phyloP scores from a whole-genome alignment of 2,888 invertebrate genomes.

The Tridacna crocea region DNA sequence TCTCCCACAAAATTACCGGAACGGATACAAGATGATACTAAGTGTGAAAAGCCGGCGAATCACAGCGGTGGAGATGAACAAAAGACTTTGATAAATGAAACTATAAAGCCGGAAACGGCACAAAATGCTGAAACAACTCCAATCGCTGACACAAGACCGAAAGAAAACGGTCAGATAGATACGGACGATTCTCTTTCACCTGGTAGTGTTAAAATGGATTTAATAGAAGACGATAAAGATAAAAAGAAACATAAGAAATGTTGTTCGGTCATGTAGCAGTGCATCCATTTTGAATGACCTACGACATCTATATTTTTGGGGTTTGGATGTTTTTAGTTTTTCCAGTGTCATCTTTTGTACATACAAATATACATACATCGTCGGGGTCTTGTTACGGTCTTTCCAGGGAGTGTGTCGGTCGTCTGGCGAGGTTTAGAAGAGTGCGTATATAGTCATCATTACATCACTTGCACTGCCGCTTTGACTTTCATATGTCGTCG shows the following conservation, averaged over 20 bases:
- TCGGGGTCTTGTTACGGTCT: slow-evolving; percentile 12
- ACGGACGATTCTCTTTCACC: slow-evolving; percentile 67
- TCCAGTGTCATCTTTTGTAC: slow-evolving; percentile 20
- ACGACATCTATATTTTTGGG: not conserved
- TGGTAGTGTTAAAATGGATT: slow-evolving; percentile 62
- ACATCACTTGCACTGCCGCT: not conserved
- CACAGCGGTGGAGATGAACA: slow-evolving; percentile 18
- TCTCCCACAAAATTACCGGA: slow-evolving; percentile 9
- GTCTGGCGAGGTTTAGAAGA: not conserved
- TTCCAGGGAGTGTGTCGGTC: not conserved
- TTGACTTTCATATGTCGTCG: slow-evolving; percentile 2
- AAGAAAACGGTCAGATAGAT: slow-evolving; percentile 71
- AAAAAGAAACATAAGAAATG: slow-evolving; percentile 78
- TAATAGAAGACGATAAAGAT: slow-evolving; percentile 66
- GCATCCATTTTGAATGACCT: slow-evolving; percentile 2
- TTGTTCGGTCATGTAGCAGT: slow-evolving; percentile 72
- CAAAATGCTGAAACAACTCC: slow-evolving; percentile 29
- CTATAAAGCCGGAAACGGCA: slow-evolving; percentile 53
- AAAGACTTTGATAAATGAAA: slow-evolving; percentile 52
- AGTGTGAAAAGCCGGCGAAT: slow-evolving; percentile 22
- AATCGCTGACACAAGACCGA: slow-evolving; percentile 54
- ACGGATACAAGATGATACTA: not conserved
- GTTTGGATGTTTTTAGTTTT: slow-evolving; percentile 17
- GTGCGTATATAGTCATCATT: not conserved
- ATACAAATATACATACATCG: slow-evolving; percentile 15